Percentiles rank a stretch among this genome's conserved stretches.
Evolutionary conservation across 1,140 invertebrate species (phyloP).

Genomic region (Cotesia typhae): DNA sequence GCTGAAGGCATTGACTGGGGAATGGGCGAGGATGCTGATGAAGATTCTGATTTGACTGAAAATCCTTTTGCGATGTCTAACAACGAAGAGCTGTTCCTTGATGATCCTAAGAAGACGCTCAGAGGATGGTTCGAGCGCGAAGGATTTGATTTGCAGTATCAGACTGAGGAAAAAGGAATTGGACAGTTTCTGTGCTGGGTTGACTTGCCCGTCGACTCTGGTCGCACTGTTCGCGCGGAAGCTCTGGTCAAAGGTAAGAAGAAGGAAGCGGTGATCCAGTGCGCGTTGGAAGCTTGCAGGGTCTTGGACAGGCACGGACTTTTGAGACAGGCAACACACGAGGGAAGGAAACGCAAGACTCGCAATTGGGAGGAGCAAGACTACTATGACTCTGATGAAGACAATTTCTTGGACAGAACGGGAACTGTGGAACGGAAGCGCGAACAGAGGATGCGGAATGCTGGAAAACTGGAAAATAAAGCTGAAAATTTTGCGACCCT

Average conservation of each 20-base stretch:
- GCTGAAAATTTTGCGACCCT: conserved; percentile 84
- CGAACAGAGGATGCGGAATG: conserved; percentile 76
- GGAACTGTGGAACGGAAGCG: conserved; percentile 91
- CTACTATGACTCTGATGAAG: conserved; percentile 97
- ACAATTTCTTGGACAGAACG: conserved; percentile 94
- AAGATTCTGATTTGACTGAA: conserved; percentile 80
- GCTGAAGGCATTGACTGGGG: conserved; percentile 89
- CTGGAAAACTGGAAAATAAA: conserved; percentile 69
- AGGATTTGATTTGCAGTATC: conserved; percentile 85
- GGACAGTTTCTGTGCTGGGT: conserved; percentile 79
- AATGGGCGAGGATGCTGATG: conserved; percentile 91
- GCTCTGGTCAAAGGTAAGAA: conserved; percentile 90
- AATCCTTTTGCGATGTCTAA: conserved; percentile 84
- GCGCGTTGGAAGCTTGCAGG: conserved; percentile 93
- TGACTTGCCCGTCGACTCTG: conserved; percentile 83
- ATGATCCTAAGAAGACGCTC: conserved; percentile 95
- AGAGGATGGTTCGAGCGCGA: conserved; percentile 95
- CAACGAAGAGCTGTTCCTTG: conserved; percentile 89
- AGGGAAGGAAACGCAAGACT: conserved; percentile 75
- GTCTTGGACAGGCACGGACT: conserved; percentile 86
- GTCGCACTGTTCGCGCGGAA: conserved; percentile 81
- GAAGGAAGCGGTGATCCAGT: conserved; percentile 92
- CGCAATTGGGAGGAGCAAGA: conserved; percentile 88
- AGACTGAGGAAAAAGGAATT: conserved; percentile 81
- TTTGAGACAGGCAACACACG: conserved; percentile 80